Evolutionary conservation across 1,140 invertebrate species (phyloP), one percentile per base, ranked within the genome.

Genomic region (Mactra quadrangularis): DNA sequence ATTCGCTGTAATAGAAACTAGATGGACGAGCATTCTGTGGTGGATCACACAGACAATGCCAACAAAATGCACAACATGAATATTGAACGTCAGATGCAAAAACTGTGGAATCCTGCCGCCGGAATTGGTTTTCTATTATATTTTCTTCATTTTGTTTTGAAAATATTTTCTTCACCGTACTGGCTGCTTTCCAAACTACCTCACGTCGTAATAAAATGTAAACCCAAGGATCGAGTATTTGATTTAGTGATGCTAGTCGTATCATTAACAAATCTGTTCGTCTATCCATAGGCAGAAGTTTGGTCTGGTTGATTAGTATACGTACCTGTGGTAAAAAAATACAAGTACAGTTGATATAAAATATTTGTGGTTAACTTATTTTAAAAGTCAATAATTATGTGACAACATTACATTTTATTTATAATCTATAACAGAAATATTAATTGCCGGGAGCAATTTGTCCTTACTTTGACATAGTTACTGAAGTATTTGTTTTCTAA

Each of bases 201-300:
- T 90, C 87, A n/a, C 88, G 55, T 4, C 89, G 82, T 25, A 90
- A 82, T 1, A 93, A 86, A 71, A 93, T 93, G 85, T 93, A 93
- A 19, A 93, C 92, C 92, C 92, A 93, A 13, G 93, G 93, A 77
- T 93, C 93, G 9, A 93, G 86, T 45, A 93, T 92, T 55, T 93
- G 93, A 87, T 93, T 93, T 64, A 93, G 86, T 15, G 92, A 93
- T 0, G 92, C 92, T 15, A 93, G 84, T 2, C 93, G 87, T 15
- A 93, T 90, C 74, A 92, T 88, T 6, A 92, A 78, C 33, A 94
- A 84, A 70, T 92, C 92, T 38, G 83, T 76, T 29, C 86, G 62
- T 35, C 89, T 81, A 41, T 89, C 89, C 35, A 87, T 62, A 0
- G 57, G 70, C 1, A 87, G 45, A 0, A 88, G 57, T 29, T 62